Base-by-base conservation (phyloP, 2,113 vertebrate genomes). In the Andinoacara biseriatus region DNA sequence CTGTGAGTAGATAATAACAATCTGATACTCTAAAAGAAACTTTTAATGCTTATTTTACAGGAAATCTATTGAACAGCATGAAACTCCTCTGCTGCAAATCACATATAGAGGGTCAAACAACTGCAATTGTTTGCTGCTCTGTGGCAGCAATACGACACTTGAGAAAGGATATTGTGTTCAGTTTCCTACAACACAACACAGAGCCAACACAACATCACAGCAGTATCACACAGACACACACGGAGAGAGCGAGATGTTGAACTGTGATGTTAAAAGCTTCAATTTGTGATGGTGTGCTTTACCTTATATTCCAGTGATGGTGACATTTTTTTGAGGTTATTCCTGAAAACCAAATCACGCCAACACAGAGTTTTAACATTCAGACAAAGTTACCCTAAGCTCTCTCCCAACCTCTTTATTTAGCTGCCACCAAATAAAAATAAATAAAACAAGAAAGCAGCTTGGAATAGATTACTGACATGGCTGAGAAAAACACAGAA, bases 381-480 rank as follows among this genome's bases (percentile, higher is more conserved):
- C 14, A 58, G 58, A 63, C 40, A 67, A 78, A 56, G 10, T 49
- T 63, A 74, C 78, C 83, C 52, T 15, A 60, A 61, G 56, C 65
- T 89, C 59, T 92, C 88, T 87, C 85, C 82, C 10, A 40, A 76
- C 74, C 81, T 87, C 35, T 77, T 75, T 86, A 85, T 85, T 87
- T 82, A n/a, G 78, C 29, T 86, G 54, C 43, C 69, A 82, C 26
- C 22, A 78, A 84, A 80, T 75, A 5, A 61, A 86, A 86, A 89
- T 10, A 84, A 90, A 82, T 58, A 69, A 58, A 61, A 83, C 56
- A 77, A 40, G 14, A 80, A 58, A 22, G 40, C 26, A 61, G 33
- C 80, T 59, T 58, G 1, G 77, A 78, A 89, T 67, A 67, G 46
- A 76, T 35, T 38, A 15, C 8, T 4, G 14, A 80, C 49, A 60